Conservation (phyloP, 2,797 vertebrate genomes). For the Menidia menidia region DNA sequence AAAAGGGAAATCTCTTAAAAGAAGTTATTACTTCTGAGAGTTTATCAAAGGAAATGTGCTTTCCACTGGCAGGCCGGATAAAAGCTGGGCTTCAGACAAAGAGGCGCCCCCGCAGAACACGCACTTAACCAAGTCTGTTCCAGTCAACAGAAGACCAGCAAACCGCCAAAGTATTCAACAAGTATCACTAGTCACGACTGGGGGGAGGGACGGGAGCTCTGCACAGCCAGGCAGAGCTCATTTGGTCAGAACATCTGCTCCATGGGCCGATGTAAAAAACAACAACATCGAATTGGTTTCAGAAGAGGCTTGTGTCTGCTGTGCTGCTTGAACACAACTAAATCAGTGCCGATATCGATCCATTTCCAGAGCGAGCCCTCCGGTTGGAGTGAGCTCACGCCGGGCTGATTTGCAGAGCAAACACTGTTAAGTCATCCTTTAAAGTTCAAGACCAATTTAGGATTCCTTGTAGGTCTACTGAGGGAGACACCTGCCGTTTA, state of each 20-base stretch:
- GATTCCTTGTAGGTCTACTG: no score
- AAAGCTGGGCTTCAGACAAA: slow-evolving; percentile 12
- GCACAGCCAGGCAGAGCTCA: slow-evolving; percentile 6
- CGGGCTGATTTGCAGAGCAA: slow-evolving; percentile 48
- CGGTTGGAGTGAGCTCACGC: slow-evolving; percentile 50
- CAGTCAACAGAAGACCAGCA: slow-evolving; percentile 9
- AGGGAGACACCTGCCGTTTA: neutral
- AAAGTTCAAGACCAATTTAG: no score
- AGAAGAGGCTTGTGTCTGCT: slow-evolving; percentile 50
- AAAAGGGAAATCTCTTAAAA: slow-evolving; percentile 7
- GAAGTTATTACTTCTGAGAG: neutral
- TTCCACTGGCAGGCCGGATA: neutral
- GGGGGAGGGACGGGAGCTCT: slow-evolving; percentile 5
- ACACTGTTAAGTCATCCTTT: slow-evolving; percentile 46
- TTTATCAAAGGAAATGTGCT: slow-evolving; percentile 18
- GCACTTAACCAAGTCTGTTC: slow-evolving; percentile 5
- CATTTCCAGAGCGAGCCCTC: slow-evolving; percentile 31
- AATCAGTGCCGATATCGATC: slow-evolving; percentile 72
- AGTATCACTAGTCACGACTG: slow-evolving; percentile 21
- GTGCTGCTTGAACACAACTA: slow-evolving; percentile 56
- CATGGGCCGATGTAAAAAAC: slow-evolving; percentile 55
- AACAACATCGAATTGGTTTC: slow-evolving; percentile 64
- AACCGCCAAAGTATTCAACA: slow-evolving; percentile 6
- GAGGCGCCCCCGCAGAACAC: slow-evolving; percentile 6
- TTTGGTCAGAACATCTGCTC: slow-evolving; percentile 47